Evolutionary conservation across 2,113 vertebrate species (phyloP).

Genomic region (Brienomyrus brachyistius): DNA sequence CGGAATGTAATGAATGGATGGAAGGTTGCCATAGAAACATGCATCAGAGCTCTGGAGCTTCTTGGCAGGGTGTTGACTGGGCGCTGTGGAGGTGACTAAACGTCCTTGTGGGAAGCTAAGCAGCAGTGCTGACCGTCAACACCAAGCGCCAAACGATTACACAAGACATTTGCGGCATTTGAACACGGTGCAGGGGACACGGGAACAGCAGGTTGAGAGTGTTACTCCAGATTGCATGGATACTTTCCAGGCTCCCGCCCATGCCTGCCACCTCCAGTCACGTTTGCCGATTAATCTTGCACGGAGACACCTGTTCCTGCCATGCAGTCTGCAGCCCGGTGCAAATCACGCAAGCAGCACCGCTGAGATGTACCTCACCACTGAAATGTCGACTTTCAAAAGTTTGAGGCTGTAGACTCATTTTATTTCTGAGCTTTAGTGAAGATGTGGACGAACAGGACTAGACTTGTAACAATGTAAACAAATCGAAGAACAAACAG

Average conservation of each 20-base stretch:
- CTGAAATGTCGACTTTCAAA: neutral
- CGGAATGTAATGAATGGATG: neutral
- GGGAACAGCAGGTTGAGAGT: neutral
- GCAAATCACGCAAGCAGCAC: neutral
- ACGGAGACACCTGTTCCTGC: neutral
- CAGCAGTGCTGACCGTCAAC: neutral
- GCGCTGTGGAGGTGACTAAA: neutral
- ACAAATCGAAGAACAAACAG: neutral
- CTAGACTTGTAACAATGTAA: neutral
- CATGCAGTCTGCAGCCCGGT: neutral
- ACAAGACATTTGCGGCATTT: neutral
- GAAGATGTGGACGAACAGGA: neutral
- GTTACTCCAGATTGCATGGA: neutral
- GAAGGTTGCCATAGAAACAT: conserved; percentile 17
- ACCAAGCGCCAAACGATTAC: neutral
- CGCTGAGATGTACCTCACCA: neutral
- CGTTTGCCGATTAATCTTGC: neutral
- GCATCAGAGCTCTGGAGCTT: neutral
- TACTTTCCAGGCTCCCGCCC: neutral
- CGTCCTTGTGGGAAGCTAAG: neutral
- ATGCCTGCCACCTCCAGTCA: neutral
- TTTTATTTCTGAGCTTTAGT: neutral
- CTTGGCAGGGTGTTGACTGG: neutral
- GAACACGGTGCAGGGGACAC: neutral
- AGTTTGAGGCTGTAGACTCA: neutral